phyloP scores from a whole-genome alignment of 2,113 vertebrate species.

The Fregata magnificens region DNA sequence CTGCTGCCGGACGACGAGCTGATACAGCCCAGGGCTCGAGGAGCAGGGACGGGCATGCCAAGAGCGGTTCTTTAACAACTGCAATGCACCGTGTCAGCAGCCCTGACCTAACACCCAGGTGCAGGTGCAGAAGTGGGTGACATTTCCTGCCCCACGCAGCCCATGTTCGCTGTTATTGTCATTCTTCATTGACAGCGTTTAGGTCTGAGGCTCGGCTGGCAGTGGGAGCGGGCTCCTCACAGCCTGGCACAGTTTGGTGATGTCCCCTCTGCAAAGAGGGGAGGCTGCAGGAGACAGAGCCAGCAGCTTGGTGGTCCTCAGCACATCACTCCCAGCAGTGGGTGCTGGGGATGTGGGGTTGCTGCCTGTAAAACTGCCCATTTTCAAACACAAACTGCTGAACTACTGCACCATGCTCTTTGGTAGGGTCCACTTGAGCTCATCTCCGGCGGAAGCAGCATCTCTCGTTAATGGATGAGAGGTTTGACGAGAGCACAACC shows the following conservation, averaged over 20 bases:
- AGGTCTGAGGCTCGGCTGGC: neutral
- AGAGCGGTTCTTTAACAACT: neutral
- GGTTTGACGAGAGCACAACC: neutral
- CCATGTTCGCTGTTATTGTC: fast-evolving
- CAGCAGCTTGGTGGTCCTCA: neutral
- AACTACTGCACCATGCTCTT: neutral
- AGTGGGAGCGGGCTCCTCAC: neutral
- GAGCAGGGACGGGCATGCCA: neutral
- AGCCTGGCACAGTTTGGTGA: neutral
- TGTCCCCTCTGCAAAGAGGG: neutral
- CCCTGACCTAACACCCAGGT: neutral
- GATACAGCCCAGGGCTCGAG: neutral
- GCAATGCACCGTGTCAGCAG: neutral
- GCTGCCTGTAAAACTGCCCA: too few species aligned
- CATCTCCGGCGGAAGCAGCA: neutral
- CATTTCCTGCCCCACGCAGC: neutral
- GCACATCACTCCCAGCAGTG: neutral
- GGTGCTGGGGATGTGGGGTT: neutral
- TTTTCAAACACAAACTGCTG: neutral
- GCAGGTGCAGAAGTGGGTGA: neutral
- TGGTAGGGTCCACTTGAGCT: neutral
- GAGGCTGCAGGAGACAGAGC: neutral
- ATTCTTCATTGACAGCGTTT: fast-evolving
- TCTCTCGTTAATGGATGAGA: neutral
- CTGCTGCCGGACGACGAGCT: fast-evolving